Percentiles rank a stretch among this genome's conserved stretches.
phyloP scores from a whole-genome alignment of 64 coral and sea anemone genomes.

The Stylophora pistillata region DNA sequence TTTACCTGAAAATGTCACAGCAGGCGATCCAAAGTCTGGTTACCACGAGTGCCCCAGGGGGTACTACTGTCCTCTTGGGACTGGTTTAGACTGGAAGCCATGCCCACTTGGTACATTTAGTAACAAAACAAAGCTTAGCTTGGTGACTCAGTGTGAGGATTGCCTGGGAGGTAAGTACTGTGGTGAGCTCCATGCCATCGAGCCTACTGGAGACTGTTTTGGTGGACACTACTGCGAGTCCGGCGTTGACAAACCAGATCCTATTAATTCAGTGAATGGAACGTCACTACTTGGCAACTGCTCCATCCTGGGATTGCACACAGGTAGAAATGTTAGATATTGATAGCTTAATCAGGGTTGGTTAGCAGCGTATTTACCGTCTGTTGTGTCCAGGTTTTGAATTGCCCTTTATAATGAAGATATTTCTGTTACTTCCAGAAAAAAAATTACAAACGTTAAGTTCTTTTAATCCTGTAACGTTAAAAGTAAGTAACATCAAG shows the following conservation, averaged over 20 bases:
- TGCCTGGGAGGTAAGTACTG: slow-evolving; percentile 93
- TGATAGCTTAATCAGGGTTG: neutral
- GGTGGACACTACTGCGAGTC: slow-evolving; percentile 87
- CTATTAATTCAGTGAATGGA: slow-evolving; percentile 62
- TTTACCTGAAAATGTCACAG: slow-evolving; percentile 89
- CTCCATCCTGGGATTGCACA: slow-evolving; percentile 63
- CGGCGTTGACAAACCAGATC: slow-evolving; percentile 85
- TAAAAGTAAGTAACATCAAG: too few species aligned
- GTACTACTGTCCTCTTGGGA: slow-evolving; percentile 90
- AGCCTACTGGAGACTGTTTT: slow-evolving; percentile 65
- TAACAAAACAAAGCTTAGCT: slow-evolving; percentile 59
- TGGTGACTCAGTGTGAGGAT: slow-evolving; percentile 77
- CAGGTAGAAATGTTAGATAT: slow-evolving; percentile 42
- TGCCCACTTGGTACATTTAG: slow-evolving; percentile 93
- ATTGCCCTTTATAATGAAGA: too few species aligned
- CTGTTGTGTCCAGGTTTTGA: too few species aligned
- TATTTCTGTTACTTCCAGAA: too few species aligned
- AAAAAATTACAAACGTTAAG: too few species aligned
- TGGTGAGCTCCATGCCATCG: slow-evolving; percentile 69
- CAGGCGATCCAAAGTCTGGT: slow-evolving; percentile 87
- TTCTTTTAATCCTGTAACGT: too few species aligned
- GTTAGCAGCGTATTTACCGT: too few species aligned
- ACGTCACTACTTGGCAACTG: slow-evolving; percentile 84
- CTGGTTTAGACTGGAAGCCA: slow-evolving; percentile 89
- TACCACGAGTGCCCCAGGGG: slow-evolving; percentile 86